These are phyloP conservation scores for Coluber constrictor DNA, from an alignment of 2,797 vertebrate genomes.

Conservation along the genomic window DNA sequence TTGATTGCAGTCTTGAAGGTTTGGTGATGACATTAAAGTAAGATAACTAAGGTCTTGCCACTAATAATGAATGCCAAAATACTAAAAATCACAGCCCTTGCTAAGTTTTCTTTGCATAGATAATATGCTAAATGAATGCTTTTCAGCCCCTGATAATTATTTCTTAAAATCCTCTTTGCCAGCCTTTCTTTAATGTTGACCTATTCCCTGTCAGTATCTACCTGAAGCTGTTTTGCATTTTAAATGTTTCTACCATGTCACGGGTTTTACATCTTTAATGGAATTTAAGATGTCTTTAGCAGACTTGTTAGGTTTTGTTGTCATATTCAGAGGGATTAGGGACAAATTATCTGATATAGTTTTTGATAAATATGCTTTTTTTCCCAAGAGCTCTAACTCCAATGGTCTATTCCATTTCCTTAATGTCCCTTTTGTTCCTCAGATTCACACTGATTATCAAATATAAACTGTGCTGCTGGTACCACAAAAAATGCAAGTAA, in stretches of 20 bases:
- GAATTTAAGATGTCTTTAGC: constrained; percentile 46
- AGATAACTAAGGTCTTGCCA: not conserved
- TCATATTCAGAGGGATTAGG: constrained; percentile 38
- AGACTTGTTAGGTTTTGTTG: constrained; percentile 47
- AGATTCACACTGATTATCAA: not conserved
- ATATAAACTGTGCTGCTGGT: not conserved
- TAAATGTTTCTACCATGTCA: constrained; percentile 28
- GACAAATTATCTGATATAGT: constrained; percentile 42
- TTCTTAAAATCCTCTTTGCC: constrained; percentile 28
- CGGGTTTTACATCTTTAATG: constrained; percentile 53
- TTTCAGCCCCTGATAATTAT: constrained; percentile 5
- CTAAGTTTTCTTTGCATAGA: not conserved
- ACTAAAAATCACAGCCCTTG: not conserved
- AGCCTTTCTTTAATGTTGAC: constrained; percentile 12
- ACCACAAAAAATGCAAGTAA: constrained; percentile 2
- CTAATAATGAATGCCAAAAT: not conserved
- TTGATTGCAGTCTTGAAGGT: not conserved
- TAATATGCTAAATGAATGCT: constrained; percentile 8
- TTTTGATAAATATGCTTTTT: constrained; percentile 49
- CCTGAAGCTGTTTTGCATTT: constrained; percentile 26
- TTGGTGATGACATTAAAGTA: not conserved
- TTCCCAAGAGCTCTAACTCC: constrained; percentile 45
- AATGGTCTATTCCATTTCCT: constrained; percentile 11
- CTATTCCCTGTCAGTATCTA: not conserved
- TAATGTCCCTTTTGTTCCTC: constrained; percentile 41